Percentiles rank a stretch among this genome's conserved stretches.
Evolutionary conservation across 2,113 vertebrate genomes (phyloP).

Genomic region (Propithecus coquereli): DNA sequence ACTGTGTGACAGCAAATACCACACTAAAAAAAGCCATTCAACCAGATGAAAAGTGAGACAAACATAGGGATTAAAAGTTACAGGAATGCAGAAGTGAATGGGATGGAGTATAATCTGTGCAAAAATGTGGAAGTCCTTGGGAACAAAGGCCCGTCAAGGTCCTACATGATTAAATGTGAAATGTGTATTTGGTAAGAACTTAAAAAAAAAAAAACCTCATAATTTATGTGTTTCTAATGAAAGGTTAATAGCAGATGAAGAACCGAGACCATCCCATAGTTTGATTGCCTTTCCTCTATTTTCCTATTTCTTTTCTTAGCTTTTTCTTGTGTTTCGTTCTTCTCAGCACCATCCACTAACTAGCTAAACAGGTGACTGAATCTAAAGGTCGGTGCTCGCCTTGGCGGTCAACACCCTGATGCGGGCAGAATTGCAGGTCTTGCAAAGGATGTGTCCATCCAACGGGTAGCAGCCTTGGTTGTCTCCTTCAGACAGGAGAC

Average conservation of each 20-base stretch:
- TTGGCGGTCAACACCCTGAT: constrained; percentile 97
- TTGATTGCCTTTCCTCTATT: constrained; percentile 56
- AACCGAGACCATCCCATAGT: constrained; percentile 6
- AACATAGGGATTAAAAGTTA: constrained; percentile 59
- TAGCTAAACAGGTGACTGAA: constrained; percentile 13
- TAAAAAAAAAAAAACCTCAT: constrained; percentile 11
- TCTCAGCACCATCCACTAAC: constrained; percentile 26
- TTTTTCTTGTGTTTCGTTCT: constrained; percentile 19
- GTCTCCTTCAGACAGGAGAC: constrained; percentile 96
- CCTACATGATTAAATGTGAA: constrained; percentile 60
- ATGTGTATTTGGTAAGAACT: constrained; percentile 53
- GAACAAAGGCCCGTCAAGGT: constrained; percentile 40
- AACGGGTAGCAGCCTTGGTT: constrained; percentile 99
- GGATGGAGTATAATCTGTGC: constrained; percentile 47
- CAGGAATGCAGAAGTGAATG: constrained; percentile 71
- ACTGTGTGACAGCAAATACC: constrained; percentile 75
- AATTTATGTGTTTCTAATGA: constrained; percentile 60
- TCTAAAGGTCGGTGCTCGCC: constrained; percentile 98
- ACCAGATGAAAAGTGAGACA: constrained; percentile 78
- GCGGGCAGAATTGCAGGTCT: constrained; percentile 94
- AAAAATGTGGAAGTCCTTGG: constrained; percentile 64
- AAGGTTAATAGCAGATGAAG: constrained; percentile 60
- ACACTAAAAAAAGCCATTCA: constrained; percentile 69
- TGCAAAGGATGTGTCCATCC: constrained; percentile 98
- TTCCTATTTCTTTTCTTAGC: constrained; percentile 4